Conservation (phyloP, 2,797 vertebrate genomes). For the Gila robusta region DNA sequence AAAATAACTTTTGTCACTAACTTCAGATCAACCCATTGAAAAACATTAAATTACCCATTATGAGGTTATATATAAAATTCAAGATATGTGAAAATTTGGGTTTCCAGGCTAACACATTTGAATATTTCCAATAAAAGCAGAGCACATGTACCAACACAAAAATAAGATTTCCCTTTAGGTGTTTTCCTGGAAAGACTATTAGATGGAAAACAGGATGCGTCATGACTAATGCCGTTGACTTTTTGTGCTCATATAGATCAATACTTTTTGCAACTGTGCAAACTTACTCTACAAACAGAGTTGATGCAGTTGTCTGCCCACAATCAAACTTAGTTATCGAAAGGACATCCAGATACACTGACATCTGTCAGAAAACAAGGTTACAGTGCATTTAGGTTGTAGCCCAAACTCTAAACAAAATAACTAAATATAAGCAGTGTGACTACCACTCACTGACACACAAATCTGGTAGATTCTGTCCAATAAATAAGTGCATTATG, state of each 20-base stretch:
- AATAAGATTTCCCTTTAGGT: neutral
- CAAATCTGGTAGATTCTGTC: neutral
- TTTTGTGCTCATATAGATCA: slow-evolving; percentile 10
- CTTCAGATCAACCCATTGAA: neutral
- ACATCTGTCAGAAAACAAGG: no score
- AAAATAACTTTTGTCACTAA: neutral
- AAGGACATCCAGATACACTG: neutral
- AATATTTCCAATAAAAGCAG: neutral
- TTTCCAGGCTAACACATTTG: neutral
- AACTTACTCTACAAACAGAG: slow-evolving; percentile 29
- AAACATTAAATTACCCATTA: neutral
- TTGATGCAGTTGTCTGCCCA: neutral
- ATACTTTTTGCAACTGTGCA: slow-evolving; percentile 38
- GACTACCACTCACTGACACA: neutral
- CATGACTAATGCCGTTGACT: slow-evolving; percentile 32
- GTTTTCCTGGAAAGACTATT: slow-evolving; percentile 15
- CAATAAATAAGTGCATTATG: neutral
- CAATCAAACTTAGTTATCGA: neutral
- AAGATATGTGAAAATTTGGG: neutral
- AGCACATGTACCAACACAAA: neutral
- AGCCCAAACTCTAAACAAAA: no score
- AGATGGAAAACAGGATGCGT: slow-evolving; percentile 16
- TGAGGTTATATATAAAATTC: neutral
- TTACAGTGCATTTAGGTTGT: no score
- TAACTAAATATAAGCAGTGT: no score